These are phyloP conservation scores for Ellobius talpinus DNA, from an alignment of 2,113 vertebrate species.

Conservation along the genomic window DNA sequence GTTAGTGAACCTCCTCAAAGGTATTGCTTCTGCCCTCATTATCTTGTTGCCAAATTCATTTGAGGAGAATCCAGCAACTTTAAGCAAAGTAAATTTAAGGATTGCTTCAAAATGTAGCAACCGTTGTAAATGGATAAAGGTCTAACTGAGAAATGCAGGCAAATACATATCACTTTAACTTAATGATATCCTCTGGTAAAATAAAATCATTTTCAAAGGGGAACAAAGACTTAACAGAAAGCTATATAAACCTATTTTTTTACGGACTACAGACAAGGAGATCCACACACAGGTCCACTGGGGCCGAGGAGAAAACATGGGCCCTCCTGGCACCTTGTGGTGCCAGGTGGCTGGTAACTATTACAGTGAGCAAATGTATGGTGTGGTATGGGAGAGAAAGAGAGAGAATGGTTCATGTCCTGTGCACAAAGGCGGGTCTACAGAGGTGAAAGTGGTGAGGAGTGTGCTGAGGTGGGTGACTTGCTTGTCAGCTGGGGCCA, in stretches of 20 bases:
- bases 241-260: not conserved
- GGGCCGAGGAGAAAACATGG: not conserved
- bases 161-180: not conserved
- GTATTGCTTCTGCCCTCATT: not conserved
- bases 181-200: not conserved
- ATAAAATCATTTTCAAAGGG: conserved; percentile 22
- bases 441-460: not conserved
- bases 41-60: conserved; percentile 2
- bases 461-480: not conserved
- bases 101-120: conserved; percentile 10
- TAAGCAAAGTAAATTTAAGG: conserved; percentile 22
- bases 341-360: not conserved
- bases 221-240: not conserved
- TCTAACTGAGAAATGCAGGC: not conserved
- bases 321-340: not conserved
- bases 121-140: not conserved
- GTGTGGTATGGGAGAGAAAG: not conserved
- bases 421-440: not conserved
- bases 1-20: not conserved
- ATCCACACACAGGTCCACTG: accelerated
- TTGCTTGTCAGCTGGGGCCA: not conserved
- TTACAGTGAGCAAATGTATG: not conserved
- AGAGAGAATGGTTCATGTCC: not conserved
- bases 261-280: not conserved
- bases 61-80: conserved; percentile 32